Evolutionary conservation across 1,140 invertebrate genomes (phyloP).

Genomic region (Drosophila orena): DNA sequence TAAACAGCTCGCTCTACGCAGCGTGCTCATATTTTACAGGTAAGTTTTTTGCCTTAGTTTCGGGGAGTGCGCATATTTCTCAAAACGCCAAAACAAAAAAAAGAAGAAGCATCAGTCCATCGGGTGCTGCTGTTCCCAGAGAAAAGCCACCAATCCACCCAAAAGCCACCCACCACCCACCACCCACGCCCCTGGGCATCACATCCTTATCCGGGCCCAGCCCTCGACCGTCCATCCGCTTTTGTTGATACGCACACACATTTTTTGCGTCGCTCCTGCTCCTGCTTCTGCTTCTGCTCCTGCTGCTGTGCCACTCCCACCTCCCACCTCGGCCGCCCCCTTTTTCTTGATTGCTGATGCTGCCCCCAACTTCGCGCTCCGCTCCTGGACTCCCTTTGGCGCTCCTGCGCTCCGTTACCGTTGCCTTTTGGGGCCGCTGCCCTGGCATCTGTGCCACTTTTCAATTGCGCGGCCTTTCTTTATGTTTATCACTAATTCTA

Average conservation of each 20-base stretch:
- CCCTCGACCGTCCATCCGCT: conserved; percentile 13
- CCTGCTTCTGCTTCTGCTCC: conserved; percentile 26
- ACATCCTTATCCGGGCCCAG: conserved; percentile 37
- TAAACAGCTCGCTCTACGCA: conserved; percentile 49
- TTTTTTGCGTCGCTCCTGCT: conserved; percentile 68
- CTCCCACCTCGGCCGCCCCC: neutral
- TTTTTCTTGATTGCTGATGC: conserved; percentile 40
- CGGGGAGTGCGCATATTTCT: conserved; percentile 49
- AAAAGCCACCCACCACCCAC: conserved; percentile 23
- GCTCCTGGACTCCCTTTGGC: conserved; percentile 25
- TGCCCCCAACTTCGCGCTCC: conserved; percentile 12
- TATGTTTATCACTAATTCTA: conserved; percentile 62
- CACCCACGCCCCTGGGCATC: conserved; percentile 55
- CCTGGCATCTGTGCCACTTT: conserved; percentile 70
- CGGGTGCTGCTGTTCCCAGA: conserved; percentile 50
- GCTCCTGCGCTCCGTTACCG: conserved; percentile 45
- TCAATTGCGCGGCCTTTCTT: conserved; percentile 80
- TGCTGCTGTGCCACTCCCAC: conserved; percentile 1
- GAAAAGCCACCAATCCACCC: conserved; percentile 31
- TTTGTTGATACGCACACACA: conserved; percentile 60
- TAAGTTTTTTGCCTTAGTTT: conserved; percentile 72
- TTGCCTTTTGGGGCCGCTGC: conserved; percentile 54
- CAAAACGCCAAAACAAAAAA: conserved; percentile 18
- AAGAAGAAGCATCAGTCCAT: conserved; percentile 20
- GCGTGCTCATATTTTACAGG: conserved; percentile 73